Conservation (phyloP, 2,888 invertebrate genomes). For the Cotesia congregata region DNA sequence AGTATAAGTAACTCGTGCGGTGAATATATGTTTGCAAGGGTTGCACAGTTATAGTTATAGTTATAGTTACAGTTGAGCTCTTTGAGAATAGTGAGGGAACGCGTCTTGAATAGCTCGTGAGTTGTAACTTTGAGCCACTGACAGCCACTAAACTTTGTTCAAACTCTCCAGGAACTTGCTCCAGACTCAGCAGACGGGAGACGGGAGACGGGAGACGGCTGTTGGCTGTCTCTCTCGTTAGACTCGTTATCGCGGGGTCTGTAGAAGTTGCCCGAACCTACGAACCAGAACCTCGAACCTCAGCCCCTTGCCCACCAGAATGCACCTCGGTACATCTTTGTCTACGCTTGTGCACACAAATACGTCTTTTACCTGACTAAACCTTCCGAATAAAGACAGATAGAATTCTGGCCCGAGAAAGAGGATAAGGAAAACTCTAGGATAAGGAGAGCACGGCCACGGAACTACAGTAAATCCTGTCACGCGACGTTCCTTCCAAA, state of each 20-base stretch:
- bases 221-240: slow-evolving; percentile 1
- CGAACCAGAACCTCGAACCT: not conserved
- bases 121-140: slow-evolving; percentile 20
- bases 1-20: not conserved
- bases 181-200: not conserved
- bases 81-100: not conserved
- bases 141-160: slow-evolving; percentile 19
- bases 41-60: not conserved
- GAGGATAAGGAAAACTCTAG: slow-evolving; percentile 4
- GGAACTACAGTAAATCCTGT: slow-evolving; percentile 28
- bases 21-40: not conserved
- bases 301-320: not conserved
- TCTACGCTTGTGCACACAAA: not conserved
- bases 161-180: slow-evolving; percentile 19
- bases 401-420: not conserved
- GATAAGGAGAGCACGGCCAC: not conserved
- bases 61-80: not conserved
- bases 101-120: slow-evolving; percentile 11
- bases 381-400: not conserved
- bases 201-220: not conserved
- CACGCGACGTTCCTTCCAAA: slow-evolving; percentile 24
- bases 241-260: not conserved
- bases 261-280: not conserved
- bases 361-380: not conserved
- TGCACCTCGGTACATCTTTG: slow-evolving; percentile 5